phyloP scores from a whole-genome alignment of 2,113 vertebrate species.

The Lophotis ruficrista region DNA sequence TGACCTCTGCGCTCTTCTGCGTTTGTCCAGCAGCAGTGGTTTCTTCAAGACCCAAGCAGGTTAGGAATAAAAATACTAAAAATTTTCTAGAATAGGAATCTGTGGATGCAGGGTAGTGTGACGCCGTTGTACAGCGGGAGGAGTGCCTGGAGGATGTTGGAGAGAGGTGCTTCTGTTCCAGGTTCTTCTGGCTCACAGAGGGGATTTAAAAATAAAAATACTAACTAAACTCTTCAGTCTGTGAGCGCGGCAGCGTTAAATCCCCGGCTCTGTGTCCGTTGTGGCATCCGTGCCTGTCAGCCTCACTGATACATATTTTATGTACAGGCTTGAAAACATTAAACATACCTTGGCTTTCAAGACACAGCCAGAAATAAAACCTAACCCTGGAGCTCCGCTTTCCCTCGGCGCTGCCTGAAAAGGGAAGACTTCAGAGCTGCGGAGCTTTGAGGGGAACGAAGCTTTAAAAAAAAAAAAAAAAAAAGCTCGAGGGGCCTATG shows the following conservation, averaged over 20 bases:
- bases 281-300: slow-evolving; percentile 33
- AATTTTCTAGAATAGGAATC: not conserved
- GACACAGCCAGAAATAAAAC: slow-evolving; percentile 62
- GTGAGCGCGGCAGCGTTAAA: not conserved
- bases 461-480: not conserved
- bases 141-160: not conserved
- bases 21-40: not conserved
- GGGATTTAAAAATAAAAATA: slow-evolving; percentile 17
- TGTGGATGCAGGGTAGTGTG: not conserved
- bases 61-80: not conserved
- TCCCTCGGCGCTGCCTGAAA: not conserved
- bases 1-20: not conserved
- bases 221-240: not conserved
- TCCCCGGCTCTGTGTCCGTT: not conserved
- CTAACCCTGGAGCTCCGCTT: slow-evolving; percentile 40
- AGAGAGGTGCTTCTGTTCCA: not conserved
- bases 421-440: slow-evolving; percentile 56
- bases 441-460: slow-evolving; percentile 54
- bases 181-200: not conserved
- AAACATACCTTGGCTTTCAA: slow-evolving; percentile 52
- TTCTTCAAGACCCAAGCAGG: not conserved
- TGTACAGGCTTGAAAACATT: slow-evolving; percentile 33
- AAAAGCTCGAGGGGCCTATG: slow-evolving; percentile 55
- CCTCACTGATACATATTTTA: slow-evolving; percentile 57
- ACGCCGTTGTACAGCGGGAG: not conserved